A percentile compares a stretch with the other conserved stretches of the same genome.
phyloP scores from a whole-genome alignment of 1,140 invertebrate genomes.

The Drosophila ironensis region DNA sequence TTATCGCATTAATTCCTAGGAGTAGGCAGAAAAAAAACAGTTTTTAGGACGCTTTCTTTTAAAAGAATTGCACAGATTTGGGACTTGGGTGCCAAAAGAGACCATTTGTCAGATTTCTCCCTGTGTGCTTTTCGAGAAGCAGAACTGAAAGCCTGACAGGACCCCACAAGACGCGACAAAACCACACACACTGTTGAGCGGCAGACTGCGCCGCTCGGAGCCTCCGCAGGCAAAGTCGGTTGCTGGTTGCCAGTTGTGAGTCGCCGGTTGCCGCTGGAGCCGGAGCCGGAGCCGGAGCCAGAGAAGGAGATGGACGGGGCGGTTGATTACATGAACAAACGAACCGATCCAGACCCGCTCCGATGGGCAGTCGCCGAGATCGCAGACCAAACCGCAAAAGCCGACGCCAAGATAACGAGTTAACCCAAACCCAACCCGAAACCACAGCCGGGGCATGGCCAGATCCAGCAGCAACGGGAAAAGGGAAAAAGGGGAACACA shows the following conservation, averaged over 20 bases:
- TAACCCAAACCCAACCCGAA: slow-evolving; percentile 42
- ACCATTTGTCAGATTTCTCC: background rate
- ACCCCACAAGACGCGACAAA: slow-evolving; percentile 73
- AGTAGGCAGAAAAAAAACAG: too few species aligned
- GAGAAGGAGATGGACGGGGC: slow-evolving; percentile 46
- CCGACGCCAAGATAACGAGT: slow-evolving; percentile 77
- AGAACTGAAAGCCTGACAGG: slow-evolving; percentile 62
- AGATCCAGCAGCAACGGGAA: background rate
- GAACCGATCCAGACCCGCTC: slow-evolving; percentile 49
- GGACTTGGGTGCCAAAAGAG: too few species aligned
- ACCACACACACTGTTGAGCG: slow-evolving; percentile 49
- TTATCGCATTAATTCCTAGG: too few species aligned
- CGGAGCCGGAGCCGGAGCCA: slow-evolving; percentile 1
- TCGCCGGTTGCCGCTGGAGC: slow-evolving; percentile 19
- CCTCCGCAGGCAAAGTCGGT: slow-evolving; percentile 26
- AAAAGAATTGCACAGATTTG: too few species aligned
- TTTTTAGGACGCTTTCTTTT: too few species aligned
- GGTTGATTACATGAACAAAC: slow-evolving; percentile 76
- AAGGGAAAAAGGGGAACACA: slow-evolving; percentile 41
- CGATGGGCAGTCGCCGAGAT: slow-evolving; percentile 22
- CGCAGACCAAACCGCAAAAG: slow-evolving; percentile 67
- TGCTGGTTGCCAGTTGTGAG: slow-evolving; percentile 8
- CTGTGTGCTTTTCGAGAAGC: slow-evolving; percentile 32
- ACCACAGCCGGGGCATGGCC: slow-evolving; percentile 19
- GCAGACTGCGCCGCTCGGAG: slow-evolving; percentile 10